Evolutionary conservation across 2,797 vertebrate species (phyloP).

Genomic region (Lutjanus campechanus): DNA sequence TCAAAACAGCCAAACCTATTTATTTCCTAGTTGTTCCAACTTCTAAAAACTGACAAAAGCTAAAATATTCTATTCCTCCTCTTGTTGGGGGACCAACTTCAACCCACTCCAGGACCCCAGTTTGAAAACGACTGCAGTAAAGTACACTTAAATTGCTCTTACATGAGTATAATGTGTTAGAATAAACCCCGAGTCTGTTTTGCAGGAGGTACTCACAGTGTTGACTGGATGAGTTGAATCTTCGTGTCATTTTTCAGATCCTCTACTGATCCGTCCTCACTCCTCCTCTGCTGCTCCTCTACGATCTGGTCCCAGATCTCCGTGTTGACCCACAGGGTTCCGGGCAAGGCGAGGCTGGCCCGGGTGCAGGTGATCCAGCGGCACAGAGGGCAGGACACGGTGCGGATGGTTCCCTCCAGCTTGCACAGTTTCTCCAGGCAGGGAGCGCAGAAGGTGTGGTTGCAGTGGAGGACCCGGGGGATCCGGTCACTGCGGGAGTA

Average conservation of each 20-base stretch:
- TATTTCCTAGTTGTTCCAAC: no score
- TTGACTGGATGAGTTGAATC: fast-evolving
- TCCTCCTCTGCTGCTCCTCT: neutral
- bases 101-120: no score
- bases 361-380: slow-evolving; percentile 77
- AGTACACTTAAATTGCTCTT: no score
- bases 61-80: no score
- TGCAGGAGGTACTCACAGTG: slow-evolving; percentile 32
- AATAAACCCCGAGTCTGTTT: neutral
- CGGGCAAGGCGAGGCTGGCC: slow-evolving; percentile 49
- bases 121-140: neutral
- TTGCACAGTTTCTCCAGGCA: slow-evolving; percentile 69
- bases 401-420: neutral
- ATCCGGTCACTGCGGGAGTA: slow-evolving; percentile 62
- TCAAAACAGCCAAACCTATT: no score
- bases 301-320: slow-evolving; percentile 75
- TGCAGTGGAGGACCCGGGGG: slow-evolving; percentile 79
- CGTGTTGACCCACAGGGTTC: slow-evolving; percentile 73
- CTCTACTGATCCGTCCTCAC: fast-evolving
- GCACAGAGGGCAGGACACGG: slow-evolving; percentile 76
- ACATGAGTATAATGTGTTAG: neutral
- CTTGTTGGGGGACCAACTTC: no score
- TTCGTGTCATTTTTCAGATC: neutral
- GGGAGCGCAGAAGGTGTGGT: slow-evolving; percentile 75
- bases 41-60: no score